Evolutionary conservation across 2,113 vertebrate genomes (phyloP).

Genomic region (Notarius lentiginosus): DNA sequence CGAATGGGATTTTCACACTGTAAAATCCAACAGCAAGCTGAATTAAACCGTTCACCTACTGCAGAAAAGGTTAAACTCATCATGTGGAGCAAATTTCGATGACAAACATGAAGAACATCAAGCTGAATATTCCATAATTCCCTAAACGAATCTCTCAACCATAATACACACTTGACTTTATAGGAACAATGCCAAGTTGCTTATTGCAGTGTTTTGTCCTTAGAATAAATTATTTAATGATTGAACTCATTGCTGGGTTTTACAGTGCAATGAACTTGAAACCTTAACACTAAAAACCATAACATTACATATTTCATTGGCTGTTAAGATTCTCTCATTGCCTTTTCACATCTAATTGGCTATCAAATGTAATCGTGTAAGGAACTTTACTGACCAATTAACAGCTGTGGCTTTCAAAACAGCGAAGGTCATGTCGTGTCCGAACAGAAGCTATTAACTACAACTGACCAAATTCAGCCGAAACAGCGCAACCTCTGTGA

Average conservation of each 20-base stretch:
- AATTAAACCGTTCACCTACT: slow-evolving; percentile 31
- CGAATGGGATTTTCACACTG: slow-evolving; percentile 26
- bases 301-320: slow-evolving; percentile 6
- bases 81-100: background rate
- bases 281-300: background rate
- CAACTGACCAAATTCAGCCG: slow-evolving; percentile 70
- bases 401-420: slow-evolving; percentile 52
- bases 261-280: slow-evolving; percentile 8
- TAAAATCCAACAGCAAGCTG: slow-evolving; percentile 29
- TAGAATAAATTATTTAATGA: background rate
- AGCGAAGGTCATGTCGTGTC: slow-evolving; percentile 46
- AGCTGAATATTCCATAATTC: background rate
- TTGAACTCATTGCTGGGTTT: slow-evolving; percentile 19
- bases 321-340: slow-evolving; percentile 23
- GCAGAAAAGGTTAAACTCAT: background rate
- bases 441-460: slow-evolving; percentile 39
- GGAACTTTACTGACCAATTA: slow-evolving; percentile 13
- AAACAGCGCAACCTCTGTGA: slow-evolving; percentile 72
- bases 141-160: background rate
- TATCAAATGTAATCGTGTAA: slow-evolving; percentile 33
- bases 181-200: background rate
- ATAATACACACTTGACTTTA: background rate
- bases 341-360: slow-evolving; percentile 42
- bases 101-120: background rate
- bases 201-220: slow-evolving; percentile 1